phyloP scores from a whole-genome alignment of 2,113 vertebrate genomes.

The Pao palembangensis region DNA sequence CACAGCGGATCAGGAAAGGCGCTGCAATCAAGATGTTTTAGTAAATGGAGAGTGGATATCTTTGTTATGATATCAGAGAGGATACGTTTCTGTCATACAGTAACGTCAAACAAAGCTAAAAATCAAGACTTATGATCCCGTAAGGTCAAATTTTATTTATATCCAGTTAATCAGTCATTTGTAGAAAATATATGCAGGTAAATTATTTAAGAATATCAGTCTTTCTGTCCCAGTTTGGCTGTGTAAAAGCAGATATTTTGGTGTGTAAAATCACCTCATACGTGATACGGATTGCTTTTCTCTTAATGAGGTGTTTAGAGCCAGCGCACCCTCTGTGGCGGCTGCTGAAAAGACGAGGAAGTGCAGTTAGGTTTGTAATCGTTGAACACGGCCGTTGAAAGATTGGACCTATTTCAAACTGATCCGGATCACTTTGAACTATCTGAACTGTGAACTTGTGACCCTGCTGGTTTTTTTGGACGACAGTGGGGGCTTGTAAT shows the following conservation, averaged over 20 bases:
- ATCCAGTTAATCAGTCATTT: no score
- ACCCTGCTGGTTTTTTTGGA: slow-evolving; percentile 37
- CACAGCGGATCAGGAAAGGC: slow-evolving; percentile 17
- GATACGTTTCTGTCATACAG: not conserved
- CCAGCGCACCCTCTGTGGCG: slow-evolving; percentile 19
- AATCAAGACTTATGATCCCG: no score
- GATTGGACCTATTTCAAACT: slow-evolving; percentile 11
- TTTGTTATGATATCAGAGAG: not conserved
- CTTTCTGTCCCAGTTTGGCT: no score
- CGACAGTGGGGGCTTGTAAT: slow-evolving; percentile 40
- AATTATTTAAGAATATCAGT: no score
- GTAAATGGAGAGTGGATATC: slow-evolving; percentile 12
- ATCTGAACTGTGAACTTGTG: slow-evolving; percentile 56
- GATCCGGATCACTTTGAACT: slow-evolving; percentile 44
- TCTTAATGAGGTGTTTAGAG: no score
- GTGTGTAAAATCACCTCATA: no score
- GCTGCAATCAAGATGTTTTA: slow-evolving; percentile 37
- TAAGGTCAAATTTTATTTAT: no score
- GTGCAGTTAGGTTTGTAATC: slow-evolving; percentile 30
- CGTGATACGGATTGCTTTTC: not conserved
- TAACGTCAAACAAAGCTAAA: no score
- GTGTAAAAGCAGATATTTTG: no score
- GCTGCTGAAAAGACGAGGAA: slow-evolving; percentile 8
- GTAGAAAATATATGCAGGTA: no score
- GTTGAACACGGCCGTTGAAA: slow-evolving; percentile 12